Evolutionary conservation across 2,888 invertebrate species (phyloP), one percentile per base, ranked within the genome.

Genomic region (Clanis bilineata): DNA sequence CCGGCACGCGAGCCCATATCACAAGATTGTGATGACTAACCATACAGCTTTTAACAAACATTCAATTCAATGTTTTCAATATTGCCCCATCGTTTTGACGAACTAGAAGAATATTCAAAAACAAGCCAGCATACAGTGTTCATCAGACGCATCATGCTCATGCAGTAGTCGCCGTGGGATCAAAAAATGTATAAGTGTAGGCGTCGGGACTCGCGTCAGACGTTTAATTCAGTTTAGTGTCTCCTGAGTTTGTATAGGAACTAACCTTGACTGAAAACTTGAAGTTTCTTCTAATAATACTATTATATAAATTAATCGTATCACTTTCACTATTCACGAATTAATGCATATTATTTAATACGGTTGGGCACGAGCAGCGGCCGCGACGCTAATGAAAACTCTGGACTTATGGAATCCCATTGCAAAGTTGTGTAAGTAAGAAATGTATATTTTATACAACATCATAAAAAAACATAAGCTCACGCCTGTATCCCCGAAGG

Each of bases 311-410:
- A 3, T 18, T 3, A 18, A n/a, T n/a, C n/a, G n/a, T 10, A 32
- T 51, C 51, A 57, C 57, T 43, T 43, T 41, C 43, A 57, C 43
- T 57, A 41, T 57, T 43, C 18, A 43, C 12, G 22, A 43, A 32
- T 25, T 25, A 22, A 41, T 59, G 57, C 62, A 64, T 62, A 44
- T 57, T 60, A 54, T 57, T 54, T 57, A 54, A 54, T 21, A 28
- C 38, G 43, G 15, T 28, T 22, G 9, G 57, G 57, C 25, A 22
- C 39, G 38, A 51, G 60, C 47, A 56, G 43, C n/a, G 47, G 57
- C 18, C 57, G 57, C 32, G 56, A 41, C 43, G 21, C 51, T 43
- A 47, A 25, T 43, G 57, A 60, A 41, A 56, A 57, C 51, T 60
- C 51, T 51, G 57, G 51, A 25, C 39, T 32, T 32, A 60, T 57